phyloP scores from a whole-genome alignment of 2,888 invertebrate genomes.

The Dusona sp. region DNA sequence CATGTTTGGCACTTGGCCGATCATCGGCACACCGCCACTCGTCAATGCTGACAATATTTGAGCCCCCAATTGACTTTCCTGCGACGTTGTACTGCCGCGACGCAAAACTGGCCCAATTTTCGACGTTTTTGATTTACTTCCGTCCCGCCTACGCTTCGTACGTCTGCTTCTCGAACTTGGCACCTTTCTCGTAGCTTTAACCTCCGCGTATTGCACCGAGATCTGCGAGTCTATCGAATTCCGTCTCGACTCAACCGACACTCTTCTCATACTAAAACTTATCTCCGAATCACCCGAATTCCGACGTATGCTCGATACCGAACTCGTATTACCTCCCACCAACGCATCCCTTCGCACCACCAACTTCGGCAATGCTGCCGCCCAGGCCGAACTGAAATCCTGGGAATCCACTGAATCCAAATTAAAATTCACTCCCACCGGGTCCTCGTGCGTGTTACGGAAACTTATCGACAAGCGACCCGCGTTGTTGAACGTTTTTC shows the following conservation, averaged over 20 bases:
- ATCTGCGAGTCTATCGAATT: conserved; percentile 95
- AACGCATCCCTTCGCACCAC: conserved; percentile 94
- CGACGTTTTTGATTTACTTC: conserved; percentile 81
- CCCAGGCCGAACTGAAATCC: conserved; percentile 96
- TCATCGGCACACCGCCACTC: conserved; percentile 85
- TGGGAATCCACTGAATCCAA: conserved; percentile 91
- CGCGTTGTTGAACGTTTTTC: conserved; percentile 93
- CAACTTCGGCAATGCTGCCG: conserved; percentile 94
- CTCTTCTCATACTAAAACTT: conserved; percentile 92
- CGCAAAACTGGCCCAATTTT: conserved; percentile 81
- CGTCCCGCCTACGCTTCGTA: conserved; percentile 84
- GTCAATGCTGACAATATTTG: conserved; percentile 89
- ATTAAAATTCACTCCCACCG: conserved; percentile 92
- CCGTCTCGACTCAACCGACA: conserved; percentile 94
- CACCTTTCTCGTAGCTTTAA: conserved; percentile 89
- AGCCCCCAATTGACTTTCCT: conserved; percentile 92
- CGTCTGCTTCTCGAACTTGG: conserved; percentile 81
- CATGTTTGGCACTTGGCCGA: conserved; percentile 87
- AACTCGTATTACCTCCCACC: conserved; percentile 87
- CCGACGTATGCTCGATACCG: conserved; percentile 86
- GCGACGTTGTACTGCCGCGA: conserved; percentile 91
- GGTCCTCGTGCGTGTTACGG: conserved; percentile 95
- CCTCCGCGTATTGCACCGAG: conserved; percentile 93
- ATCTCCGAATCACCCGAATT: conserved; percentile 88
- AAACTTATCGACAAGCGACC: conserved; percentile 95